These are phyloP conservation scores for Boloria euphrosyne DNA, from an alignment of 2,888 invertebrate species.

Conservation along the genomic window DNA sequence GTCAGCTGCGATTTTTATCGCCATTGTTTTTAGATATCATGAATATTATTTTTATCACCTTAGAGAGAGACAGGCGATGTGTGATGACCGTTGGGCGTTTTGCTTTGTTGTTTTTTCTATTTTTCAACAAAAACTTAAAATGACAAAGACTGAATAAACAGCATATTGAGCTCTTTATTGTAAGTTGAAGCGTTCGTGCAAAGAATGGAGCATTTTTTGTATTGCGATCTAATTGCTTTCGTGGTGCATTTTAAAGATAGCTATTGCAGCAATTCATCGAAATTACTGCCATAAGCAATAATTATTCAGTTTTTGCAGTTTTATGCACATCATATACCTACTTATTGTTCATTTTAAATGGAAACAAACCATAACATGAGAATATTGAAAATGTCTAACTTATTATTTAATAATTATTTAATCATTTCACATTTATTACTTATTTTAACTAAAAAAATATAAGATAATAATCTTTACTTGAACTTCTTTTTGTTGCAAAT, in stretches of 20 bases:
- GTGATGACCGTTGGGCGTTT: slow-evolving; percentile 68
- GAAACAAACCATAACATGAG: no score
- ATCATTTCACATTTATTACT: no score
- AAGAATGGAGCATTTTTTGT: slow-evolving; percentile 21
- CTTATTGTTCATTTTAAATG: no score
- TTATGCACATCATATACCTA: neutral
- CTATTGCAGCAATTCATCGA: slow-evolving; percentile 22
- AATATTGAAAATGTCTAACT: no score
- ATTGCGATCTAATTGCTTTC: slow-evolving; percentile 13
- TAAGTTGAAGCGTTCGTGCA: slow-evolving; percentile 1
- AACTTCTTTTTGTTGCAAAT: slow-evolving; percentile 23
- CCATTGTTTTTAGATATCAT: slow-evolving; percentile 70
- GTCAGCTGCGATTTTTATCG: slow-evolving; percentile 67
- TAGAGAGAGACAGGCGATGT: slow-evolving; percentile 67
- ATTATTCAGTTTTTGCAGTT: slow-evolving; percentile 2
- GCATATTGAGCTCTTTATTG: slow-evolving; percentile 22
- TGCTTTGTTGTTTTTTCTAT: slow-evolving; percentile 58
- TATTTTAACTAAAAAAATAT: neutral
- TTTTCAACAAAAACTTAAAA: slow-evolving; percentile 36
- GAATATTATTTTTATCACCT: slow-evolving; percentile 76
- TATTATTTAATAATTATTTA: no score
- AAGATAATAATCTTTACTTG: neutral
- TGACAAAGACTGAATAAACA: slow-evolving; percentile 30
- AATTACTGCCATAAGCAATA: slow-evolving; percentile 23
- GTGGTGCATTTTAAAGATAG: neutral